Percentiles rank a stretch among this genome's conserved stretches.
Evolutionary conservation across 2,797 vertebrate genomes (phyloP).

Genomic region (Pseudochaenichthys georgianus): DNA sequence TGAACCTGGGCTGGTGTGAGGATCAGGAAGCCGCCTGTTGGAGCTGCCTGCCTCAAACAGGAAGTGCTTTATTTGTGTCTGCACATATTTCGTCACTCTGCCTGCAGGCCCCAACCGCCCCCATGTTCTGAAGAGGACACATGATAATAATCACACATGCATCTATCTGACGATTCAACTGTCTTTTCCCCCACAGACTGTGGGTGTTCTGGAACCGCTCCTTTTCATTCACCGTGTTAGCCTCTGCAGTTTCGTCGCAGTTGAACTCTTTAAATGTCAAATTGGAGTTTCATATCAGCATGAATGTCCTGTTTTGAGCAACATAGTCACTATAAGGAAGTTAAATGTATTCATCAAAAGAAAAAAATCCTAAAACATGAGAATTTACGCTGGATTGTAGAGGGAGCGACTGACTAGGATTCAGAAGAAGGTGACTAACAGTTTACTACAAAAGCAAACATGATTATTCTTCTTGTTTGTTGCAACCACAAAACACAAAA

Average conservation of each 20-base stretch:
- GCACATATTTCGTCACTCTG: slow-evolving; percentile 66
- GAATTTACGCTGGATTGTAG: neutral
- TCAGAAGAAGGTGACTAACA: too few species aligned
- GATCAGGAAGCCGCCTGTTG: slow-evolving; percentile 54
- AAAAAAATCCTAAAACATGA: neutral
- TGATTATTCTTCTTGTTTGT: too few species aligned
- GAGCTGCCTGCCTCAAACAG: slow-evolving; percentile 46
- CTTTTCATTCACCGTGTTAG: neutral
- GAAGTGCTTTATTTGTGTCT: slow-evolving; percentile 60
- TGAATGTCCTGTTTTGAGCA: neutral
- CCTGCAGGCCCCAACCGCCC: slow-evolving; percentile 33
- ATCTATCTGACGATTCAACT: too few species aligned
- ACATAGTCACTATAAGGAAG: neutral
- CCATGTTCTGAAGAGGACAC: slow-evolving; percentile 4
- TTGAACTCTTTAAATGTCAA: too few species aligned
- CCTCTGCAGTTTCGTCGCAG: neutral
- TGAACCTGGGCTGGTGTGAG: slow-evolving; percentile 16
- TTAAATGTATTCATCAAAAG: neutral
- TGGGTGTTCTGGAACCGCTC: neutral
- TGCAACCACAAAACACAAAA: too few species aligned
- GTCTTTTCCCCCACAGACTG: neutral
- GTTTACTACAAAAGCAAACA: too few species aligned
- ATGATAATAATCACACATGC: slow-evolving; percentile 17
- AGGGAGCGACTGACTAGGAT: too few species aligned
- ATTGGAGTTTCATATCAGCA: neutral